Evolutionary conservation across 1,140 invertebrate genomes (phyloP), one percentile per base, ranked within the genome.

Genomic region (Caligus rogercresseyi): DNA sequence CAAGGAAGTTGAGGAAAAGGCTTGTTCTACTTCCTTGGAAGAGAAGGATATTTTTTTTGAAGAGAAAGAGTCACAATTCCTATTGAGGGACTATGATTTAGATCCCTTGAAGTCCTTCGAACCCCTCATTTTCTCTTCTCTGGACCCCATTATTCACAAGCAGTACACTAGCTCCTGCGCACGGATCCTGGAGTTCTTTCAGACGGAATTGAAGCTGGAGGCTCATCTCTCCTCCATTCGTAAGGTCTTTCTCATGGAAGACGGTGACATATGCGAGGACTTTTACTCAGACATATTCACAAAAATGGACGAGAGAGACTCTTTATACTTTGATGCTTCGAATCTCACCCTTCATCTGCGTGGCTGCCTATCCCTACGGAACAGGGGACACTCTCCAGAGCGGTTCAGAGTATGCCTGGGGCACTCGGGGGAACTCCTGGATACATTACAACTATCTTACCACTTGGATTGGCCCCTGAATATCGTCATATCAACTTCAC

Each of bases 221-320:
- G 70, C 70, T 26, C 74, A 79, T 65, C 69, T 79, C 26, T 71
- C 72, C 51, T 68, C 77, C 58, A 71, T 79, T 68, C 72, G 74
- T 63, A 74, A 71, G n/a, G 71, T 82, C 64, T 82, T 78, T 66
- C 73, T 83, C 68, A 81, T 83, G 77, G 77, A 78, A 68, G 71
- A 72, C 54, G 81, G 80, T 26, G 78, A 81, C 66, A 69, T 79
- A 14, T 78, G 82, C 74, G 79, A 77, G 67, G 77, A 78, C 63
- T 81, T 82, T 69, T 81, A 78, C 65, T 74, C 75, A 19, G 70
- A 74, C 51, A 73, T 79, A 25, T 81, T 80, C 74, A 67, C 75
- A 14, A 77, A 78, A 73, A 79, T 80, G 70, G 65, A 59, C 65
- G 19, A 66, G 76, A 74, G 74, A 67, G 78, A 74, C 70, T 72